Conservation (phyloP, 2,797 vertebrate genomes). For the Ibycter americanus region DNA sequence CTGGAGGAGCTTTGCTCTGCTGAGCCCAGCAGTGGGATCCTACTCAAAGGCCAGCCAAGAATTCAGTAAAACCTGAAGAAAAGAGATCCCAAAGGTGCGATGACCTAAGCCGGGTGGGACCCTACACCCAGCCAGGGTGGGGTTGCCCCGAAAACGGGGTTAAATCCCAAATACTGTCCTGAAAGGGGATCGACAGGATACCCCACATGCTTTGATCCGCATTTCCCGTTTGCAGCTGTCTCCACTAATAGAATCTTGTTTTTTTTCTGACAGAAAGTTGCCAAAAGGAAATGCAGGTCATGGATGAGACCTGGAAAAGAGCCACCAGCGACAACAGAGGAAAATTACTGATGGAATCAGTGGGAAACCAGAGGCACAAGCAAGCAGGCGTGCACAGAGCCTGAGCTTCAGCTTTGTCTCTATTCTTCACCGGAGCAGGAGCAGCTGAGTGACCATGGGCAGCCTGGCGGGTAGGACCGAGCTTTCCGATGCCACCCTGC, state of each 20-base stretch:
- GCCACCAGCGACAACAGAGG: rapidly evolving
- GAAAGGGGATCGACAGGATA: background rate
- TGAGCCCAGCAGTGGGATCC: background rate
- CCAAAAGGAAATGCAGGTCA: background rate
- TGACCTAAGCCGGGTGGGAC: rapidly evolving
- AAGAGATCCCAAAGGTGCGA: background rate
- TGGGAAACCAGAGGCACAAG: background rate
- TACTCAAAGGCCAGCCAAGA: rapidly evolving
- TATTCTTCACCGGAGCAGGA: background rate
- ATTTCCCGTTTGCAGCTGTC: background rate
- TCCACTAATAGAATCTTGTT: rapidly evolving
- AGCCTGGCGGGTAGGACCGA: background rate
- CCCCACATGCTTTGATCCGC: background rate
- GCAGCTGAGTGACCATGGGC: rapidly evolving
- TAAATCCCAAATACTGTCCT: rapidly evolving
- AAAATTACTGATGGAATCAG: background rate
- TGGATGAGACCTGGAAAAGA: background rate
- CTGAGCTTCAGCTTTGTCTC: background rate
- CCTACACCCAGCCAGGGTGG: background rate
- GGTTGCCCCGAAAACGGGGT: background rate
- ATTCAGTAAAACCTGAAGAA: background rate
- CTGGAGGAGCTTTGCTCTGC: background rate
- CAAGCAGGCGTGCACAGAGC: rapidly evolving
- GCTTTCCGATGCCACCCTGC: background rate
- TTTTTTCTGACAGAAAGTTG: background rate